Conservation (phyloP, 2,888 invertebrate species). For the Drosophila melanocephala region DNA sequence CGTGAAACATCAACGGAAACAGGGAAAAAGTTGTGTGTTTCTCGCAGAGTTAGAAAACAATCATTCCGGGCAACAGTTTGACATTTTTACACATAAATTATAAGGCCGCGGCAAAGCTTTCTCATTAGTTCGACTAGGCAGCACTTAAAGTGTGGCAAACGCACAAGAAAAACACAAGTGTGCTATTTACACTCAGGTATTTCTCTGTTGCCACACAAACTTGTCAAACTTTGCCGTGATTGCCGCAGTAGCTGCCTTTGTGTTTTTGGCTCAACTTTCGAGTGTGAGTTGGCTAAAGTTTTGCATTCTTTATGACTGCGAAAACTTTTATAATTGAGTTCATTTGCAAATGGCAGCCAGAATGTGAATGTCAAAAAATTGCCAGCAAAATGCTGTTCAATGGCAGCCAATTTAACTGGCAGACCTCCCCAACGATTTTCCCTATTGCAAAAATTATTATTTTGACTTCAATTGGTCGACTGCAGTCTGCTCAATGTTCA, state of each 20-base stretch:
- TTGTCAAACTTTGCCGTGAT: constrained; percentile 9
- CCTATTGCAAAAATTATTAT: constrained; percentile 1
- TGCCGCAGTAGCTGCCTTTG: constrained; percentile 1
- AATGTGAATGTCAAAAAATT: constrained; percentile 15
- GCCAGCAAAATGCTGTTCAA: neutral
- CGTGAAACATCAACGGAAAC: constrained; percentile 5
- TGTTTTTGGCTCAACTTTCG: neutral
- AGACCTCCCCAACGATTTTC: neutral
- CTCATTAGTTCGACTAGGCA: neutral
- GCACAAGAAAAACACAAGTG: neutral
- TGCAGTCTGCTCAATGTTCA: neutral
- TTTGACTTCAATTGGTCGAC: neutral
- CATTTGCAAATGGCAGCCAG: constrained; percentile 39
- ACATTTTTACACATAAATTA: neutral
- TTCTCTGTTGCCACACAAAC: neutral
- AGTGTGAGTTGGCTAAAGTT: constrained; percentile 37
- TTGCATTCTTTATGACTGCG: constrained; percentile 32
- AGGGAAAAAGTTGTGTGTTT: neutral
- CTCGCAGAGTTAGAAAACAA: neutral
- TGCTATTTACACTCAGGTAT: neutral
- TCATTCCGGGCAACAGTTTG: neutral
- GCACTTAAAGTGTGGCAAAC: constrained; percentile 13
- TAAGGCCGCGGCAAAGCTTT: neutral
- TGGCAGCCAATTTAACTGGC: constrained; percentile 1
- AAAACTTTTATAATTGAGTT: constrained; percentile 61